These are phyloP conservation scores for Oeneis ivallda DNA, from an alignment of 2,888 invertebrate species.

Conservation along the genomic window DNA sequence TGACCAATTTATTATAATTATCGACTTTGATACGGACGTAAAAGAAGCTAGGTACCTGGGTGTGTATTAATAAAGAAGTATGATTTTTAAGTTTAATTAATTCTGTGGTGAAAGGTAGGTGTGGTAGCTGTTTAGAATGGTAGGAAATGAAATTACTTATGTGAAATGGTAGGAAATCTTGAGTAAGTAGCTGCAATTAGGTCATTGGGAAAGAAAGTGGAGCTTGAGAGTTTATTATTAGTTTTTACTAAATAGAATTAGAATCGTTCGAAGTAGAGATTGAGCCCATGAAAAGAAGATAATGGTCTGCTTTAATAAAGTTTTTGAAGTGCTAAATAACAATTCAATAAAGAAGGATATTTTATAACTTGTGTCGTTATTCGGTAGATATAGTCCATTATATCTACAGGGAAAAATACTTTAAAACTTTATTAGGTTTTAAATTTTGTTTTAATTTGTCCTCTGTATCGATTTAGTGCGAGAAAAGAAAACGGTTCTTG, in stretches of 20 bases:
- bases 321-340: constrained; percentile 13
- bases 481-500: constrained; percentile 20
- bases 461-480: constrained; percentile 22
- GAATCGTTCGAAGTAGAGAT: neutral
- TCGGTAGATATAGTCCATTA: constrained; percentile 21
- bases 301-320: neutral
- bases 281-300: neutral
- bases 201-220: neutral
- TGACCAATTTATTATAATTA: constrained; percentile 31
- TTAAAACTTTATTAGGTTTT: constrained; percentile 33
- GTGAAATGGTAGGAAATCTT: neutral
- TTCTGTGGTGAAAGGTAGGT: neutral
- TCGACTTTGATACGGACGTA: neutral
- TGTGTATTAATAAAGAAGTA: neutral
- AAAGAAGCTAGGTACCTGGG: neutral
- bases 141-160: neutral
- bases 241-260: neutral
- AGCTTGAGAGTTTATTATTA: too few relatives aligned
- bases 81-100: neutral
- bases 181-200: neutral
- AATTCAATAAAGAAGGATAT: constrained; percentile 21
- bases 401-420: constrained; percentile 20
- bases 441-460: constrained; percentile 38
- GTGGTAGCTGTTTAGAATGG: neutral
- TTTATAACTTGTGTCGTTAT: constrained; percentile 36